Base-by-base conservation (phyloP, 2,797 vertebrate species). In the Chromobotia macracanthus region DNA sequence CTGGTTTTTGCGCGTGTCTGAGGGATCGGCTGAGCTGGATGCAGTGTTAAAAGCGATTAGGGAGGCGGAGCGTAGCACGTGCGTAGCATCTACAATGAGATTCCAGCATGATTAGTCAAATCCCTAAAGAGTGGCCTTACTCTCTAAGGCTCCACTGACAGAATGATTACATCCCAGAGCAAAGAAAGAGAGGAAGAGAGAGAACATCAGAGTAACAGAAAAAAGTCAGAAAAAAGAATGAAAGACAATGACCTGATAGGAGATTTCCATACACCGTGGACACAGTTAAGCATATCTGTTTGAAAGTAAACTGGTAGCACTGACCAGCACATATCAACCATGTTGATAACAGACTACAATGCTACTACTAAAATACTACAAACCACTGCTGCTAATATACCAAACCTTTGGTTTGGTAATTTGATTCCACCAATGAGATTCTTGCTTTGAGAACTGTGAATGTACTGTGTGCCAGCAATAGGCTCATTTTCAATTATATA, bases 31-130 rank as follows among this genome's bases (percentile, higher is more conserved):
- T 81, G 44, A 70, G 51, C 65, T 82, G 75, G 70, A 75, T 78
- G 81, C 60, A 48, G 81, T 71, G 81, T 89, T 88, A 81, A 87
- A 85, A 82, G 80, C 85, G 89, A 88, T 88, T 89, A 87, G 68
- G 72, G 53, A n/a, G 87, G 84, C 80, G 84, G 85, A 88, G 85
- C 86, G 72, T 82, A 71, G 86, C 85, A 77, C 78, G 75, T 79
- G 67, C 58, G 61, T 65, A 25, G 80, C 77, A 72, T 84, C 80
- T 80, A 83, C 79, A 86, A 84, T 85, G 83, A 86, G 85, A 84
- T 74, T 72, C 65, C 50, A 63, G 63, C 80, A 21, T 82, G 83
- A 77, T 80, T 84, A 82, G 68, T 68, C 77, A 77, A 76, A 84
- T 77, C 83, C 73, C 80, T 74, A 69, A 75, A 82, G 80, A 82